Percentiles rank a stretch among this genome's conserved stretches.
phyloP scores from a whole-genome alignment of 2,113 vertebrate genomes.

The Ondatra zibethicus region DNA sequence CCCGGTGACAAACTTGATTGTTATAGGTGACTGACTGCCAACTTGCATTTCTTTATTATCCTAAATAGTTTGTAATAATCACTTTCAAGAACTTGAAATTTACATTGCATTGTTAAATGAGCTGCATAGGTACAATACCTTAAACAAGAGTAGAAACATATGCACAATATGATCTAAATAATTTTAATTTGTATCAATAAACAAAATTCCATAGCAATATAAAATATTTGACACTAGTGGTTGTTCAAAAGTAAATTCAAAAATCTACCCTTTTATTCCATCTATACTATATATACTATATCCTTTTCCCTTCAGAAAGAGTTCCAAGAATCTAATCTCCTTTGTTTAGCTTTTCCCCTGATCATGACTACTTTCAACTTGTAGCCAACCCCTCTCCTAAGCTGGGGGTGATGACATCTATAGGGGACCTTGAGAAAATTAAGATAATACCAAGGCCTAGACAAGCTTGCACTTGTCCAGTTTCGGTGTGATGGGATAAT shows the following conservation, averaged over 20 bases:
- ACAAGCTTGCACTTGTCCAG: neutral
- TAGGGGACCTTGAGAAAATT: neutral
- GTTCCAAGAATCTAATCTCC: neutral
- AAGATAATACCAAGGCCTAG: neutral
- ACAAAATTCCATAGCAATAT: neutral
- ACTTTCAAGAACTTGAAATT: neutral
- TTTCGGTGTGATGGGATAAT: neutral
- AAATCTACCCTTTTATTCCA: neutral
- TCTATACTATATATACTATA: neutral
- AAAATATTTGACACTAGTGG: neutral
- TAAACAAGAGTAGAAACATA: neutral
- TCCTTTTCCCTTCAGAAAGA: neutral
- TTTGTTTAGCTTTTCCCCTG: neutral
- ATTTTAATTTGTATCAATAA: neutral
- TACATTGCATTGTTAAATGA: neutral
- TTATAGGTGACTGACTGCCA: neutral
- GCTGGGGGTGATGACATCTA: neutral
- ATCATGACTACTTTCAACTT: neutral
- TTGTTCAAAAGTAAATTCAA: neutral
- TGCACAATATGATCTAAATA: no score
- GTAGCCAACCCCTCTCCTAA: neutral
- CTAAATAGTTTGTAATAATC: neutral
- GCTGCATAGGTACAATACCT: neutral
- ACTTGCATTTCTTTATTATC: neutral
- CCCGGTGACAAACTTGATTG: no score